Conservation (phyloP, 2,113 vertebrate species). For the Telmatochromis sp. region DNA sequence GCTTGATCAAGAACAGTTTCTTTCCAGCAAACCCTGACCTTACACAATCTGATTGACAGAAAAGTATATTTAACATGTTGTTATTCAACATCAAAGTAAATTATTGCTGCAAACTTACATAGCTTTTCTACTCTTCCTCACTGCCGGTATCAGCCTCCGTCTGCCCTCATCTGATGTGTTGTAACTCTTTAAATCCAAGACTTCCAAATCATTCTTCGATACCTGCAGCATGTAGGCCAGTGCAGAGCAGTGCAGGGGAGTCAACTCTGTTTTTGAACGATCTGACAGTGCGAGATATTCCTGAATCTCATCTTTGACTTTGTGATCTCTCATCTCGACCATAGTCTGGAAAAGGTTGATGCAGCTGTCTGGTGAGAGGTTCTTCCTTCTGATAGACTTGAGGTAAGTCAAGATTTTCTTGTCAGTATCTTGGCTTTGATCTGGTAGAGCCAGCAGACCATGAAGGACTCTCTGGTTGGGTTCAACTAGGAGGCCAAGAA, state of each 20-base stretch:
- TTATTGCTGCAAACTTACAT: constrained; percentile 26
- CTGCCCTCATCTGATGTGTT: constrained; percentile 6
- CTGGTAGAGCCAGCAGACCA: neutral
- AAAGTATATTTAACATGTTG: neutral
- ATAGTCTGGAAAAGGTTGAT: constrained; percentile 49
- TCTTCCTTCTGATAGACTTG: neutral
- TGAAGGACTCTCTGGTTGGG: neutral
- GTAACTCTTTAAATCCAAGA: constrained; percentile 24
- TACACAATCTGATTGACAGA: neutral
- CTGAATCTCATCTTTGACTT: constrained; percentile 35
- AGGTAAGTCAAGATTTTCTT: constrained; percentile 22
- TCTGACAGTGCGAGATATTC: constrained; percentile 2
- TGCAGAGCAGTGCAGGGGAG: constrained; percentile 35
- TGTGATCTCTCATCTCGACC: constrained; percentile 52
- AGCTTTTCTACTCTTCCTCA: constrained; percentile 48
- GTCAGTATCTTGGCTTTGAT: neutral
- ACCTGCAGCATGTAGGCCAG: constrained; percentile 49
- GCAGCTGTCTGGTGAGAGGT: constrained; percentile 2
- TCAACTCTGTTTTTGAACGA: neutral
- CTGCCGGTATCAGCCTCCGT: constrained; percentile 44
- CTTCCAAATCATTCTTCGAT: neutral
- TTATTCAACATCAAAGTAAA: neutral
- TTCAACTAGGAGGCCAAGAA: constrained; percentile 17
- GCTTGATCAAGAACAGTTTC: neutral
- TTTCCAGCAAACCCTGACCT: accelerated